Conservation (phyloP, 1,140 invertebrate genomes). For the Brachionus rubens region DNA sequence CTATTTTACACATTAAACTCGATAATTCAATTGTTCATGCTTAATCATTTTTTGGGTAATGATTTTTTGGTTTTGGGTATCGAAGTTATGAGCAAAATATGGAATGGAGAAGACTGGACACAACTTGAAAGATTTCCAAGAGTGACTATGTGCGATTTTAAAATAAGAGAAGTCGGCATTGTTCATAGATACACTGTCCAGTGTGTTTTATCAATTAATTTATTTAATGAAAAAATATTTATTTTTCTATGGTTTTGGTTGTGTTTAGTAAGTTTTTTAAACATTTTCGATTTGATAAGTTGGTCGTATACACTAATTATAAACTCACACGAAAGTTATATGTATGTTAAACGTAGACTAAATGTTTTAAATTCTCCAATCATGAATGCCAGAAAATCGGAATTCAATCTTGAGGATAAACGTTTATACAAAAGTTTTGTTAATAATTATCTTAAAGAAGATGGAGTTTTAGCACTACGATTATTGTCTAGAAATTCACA, state of each 20-base stretch:
- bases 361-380: neutral
- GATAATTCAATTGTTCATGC: constrained; percentile 62
- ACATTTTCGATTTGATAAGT: constrained; percentile 28
- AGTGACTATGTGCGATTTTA: constrained; percentile 64
- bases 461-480: constrained; percentile 21
- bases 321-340: neutral
- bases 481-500: constrained; percentile 24
- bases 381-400: neutral
- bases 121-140: constrained; percentile 59
- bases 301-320: constrained; percentile 28
- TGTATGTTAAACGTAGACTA: constrained; percentile 15
- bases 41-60: constrained; percentile 62
- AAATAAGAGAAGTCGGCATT: constrained; percentile 60
- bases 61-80: constrained; percentile 62
- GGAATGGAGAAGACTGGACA: constrained; percentile 58
- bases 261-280: constrained; percentile 13
- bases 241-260: constrained; percentile 46
- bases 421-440: constrained; percentile 17
- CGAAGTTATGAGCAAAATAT: constrained; percentile 59
- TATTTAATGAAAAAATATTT: constrained; percentile 50
- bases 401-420: neutral
- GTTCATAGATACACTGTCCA: constrained; percentile 48
- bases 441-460: constrained; percentile 41
- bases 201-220: constrained; percentile 47
- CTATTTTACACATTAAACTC: constrained; percentile 62